Conservation (phyloP, 2,888 invertebrate species). For the Drosophila macrothrix region DNA sequence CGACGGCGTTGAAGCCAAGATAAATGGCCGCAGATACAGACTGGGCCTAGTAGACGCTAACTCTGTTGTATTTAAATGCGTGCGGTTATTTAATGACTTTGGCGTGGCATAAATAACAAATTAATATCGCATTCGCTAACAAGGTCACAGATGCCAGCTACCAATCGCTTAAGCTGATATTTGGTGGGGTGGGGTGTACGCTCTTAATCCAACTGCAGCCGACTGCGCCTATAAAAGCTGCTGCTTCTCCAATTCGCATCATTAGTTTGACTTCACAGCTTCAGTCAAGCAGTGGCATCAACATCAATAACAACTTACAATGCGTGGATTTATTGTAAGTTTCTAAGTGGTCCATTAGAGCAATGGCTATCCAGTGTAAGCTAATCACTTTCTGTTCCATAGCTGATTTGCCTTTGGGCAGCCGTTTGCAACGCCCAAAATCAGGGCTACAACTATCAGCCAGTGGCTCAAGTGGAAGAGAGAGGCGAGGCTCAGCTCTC, state of each 20-base stretch:
- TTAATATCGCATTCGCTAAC: slow-evolving; percentile 58
- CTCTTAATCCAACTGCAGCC: slow-evolving; percentile 22
- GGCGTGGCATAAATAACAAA: slow-evolving; percentile 65
- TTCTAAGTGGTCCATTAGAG: background rate
- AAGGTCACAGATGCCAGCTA: slow-evolving; percentile 58
- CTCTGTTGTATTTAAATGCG: slow-evolving; percentile 63
- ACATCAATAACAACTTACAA: slow-evolving; percentile 32
- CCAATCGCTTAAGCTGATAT: slow-evolving; percentile 9
- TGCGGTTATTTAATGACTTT: slow-evolving; percentile 66
- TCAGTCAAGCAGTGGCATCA: slow-evolving; percentile 32
- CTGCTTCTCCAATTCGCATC: slow-evolving; percentile 21
- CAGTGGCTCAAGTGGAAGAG: slow-evolving; percentile 64
- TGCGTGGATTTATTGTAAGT: slow-evolving; percentile 78
- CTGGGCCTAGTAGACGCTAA: slow-evolving; percentile 59
- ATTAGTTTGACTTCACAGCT: slow-evolving; percentile 66
- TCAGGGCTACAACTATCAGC: slow-evolving; percentile 78
- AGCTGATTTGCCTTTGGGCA: slow-evolving; percentile 74
- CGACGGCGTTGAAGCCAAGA: slow-evolving; percentile 53
- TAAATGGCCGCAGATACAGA: slow-evolving; percentile 45
- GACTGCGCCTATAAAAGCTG: slow-evolving; percentile 62
- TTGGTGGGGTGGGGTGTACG: slow-evolving; percentile 35
- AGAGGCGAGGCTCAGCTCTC: slow-evolving; percentile 66
- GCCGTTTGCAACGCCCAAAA: slow-evolving; percentile 68
- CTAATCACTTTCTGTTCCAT: slow-evolving; percentile 15
- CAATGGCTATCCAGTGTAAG: background rate